Evolutionary conservation across 2,797 vertebrate genomes (phyloP), one percentile per base, ranked within the genome.

Genomic region (Crenuchus spilurus): DNA sequence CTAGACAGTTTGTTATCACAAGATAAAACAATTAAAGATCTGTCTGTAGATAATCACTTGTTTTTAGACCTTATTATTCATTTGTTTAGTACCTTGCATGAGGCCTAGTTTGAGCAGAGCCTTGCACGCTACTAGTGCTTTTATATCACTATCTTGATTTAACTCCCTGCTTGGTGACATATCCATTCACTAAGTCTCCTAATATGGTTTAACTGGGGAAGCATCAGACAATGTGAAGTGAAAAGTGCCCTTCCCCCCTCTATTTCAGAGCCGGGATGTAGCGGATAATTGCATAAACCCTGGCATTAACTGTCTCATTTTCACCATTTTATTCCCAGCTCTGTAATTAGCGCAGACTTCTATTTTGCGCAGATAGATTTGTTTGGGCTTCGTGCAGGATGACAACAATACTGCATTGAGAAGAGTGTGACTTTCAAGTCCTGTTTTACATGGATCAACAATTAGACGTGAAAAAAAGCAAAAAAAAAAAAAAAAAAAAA

Each of bases 321-420:
- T 81, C 72, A 76, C 68, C 37, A 78, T 83, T 79, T 84, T 76
- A 80, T 73, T 70, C 71, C 52, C 42, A 69, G 70, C 80, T 84
- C 80, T 77, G 80, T 90, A 88, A 92, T 91, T 88, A 88, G 80
- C 79, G 78, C 81, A 33, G 81, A 85, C 79, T 77, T 83, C 77
- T 81, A 87, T 88, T 87, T 87, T 87, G 72, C 74, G 83, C 77
- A 74, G 82, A 81, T 79, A 79, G 84, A 80, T 85, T 86, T 87
- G 79, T 87, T 87, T 82, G 81, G 82, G 82, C 78, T 83, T 85
- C 76, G 80, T 79, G 75, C 79, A 76, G 82, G 81, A 84, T 85
- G 84, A 89, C 82, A 89, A 86, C 84, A 85, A 83, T 78, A 79
- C 78, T 73, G 66, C 82, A 72, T 64, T 79, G 76, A 84, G 74